Evolutionary conservation across 1,140 invertebrate genomes (phyloP), one percentile per base, ranked within the genome.

Genomic region (Pentalonia nigronervosa): DNA sequence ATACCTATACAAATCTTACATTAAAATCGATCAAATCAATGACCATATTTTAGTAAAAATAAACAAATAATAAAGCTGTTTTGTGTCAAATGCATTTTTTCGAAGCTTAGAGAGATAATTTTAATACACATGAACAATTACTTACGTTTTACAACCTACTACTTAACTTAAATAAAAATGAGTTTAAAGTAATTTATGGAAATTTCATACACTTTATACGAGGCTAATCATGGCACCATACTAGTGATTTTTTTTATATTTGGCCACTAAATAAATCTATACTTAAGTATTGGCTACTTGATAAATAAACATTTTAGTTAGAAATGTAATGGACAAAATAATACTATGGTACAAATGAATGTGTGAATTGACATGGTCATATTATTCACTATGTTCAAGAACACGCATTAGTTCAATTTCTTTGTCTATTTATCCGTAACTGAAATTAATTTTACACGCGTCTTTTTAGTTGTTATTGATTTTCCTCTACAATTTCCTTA

Each of bases 301-400:
- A 36, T 34, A 81, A 21, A 81, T 34, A 81, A 36, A 21, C 36
- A 84, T 84, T 23, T 41, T 23, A 41, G 36, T 9, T 21, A 41
- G 8, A 84, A 41, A 41, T 41, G 36, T 30, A 41, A 3, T 41
- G 0, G 9, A 41, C 23, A 84, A 84, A 25, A 45, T 45, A 41
- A 84, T 84, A 84, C 23, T 45, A 84, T 25, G 23, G 23, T 45
- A 45, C 41, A 25, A 48, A 48, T 30, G 30, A 14, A 87, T n/a
- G 14, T 48, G 25, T 87, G 84, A 87, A 47, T 87, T 87, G 25
- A 87, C 25, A 87, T 47, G 23, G 83, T n/a, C 17, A n/a, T 47
- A 36, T 87, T 8, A 36, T 87, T 8, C 45, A 86, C 23, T 47
- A 86, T n/a, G 84, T 87, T 87, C 84, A 86, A 86, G 84, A 87